Base-by-base conservation (phyloP, 2,888 invertebrate species). In the Xylocampa areola region DNA sequence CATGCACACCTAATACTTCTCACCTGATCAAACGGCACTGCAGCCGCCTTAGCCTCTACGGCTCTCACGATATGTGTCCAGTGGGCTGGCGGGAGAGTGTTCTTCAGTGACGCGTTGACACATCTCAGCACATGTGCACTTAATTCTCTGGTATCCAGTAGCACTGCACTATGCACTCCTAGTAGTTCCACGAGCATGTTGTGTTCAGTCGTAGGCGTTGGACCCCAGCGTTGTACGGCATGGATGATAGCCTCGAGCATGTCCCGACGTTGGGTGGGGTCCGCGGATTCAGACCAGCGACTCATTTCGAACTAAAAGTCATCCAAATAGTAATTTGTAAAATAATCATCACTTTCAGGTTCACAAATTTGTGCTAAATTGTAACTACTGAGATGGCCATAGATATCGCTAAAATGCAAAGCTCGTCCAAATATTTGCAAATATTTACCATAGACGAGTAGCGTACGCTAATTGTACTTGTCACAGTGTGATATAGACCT, bases 181-280 rank as follows among this genome's bases (percentile, higher is more conserved):
- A 89, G 54, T 14, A 92, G 68, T 75, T 92, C 92, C 0, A 89
- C 33, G 0, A 91, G 58, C 43, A 90, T 76, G 27, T 76, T 67
- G 16, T 86, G 69, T 0, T 86, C 79, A 0, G 54, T 13, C 1
- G 61, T 59, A 0, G 85, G 82, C 0, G 67, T 21, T 7, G 76
- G 57, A 0, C 85, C 87, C 73, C 79, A 77, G 2, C 81, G 74
- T 45, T 77, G 76, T 0, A 81, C 81, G 0, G 86, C 81, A 0
- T 43, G 36, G 3, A 76, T 6, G 3, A 92, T 53, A 0, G 82
- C 76, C 1, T 81, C 73, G 2, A 91, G 68, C 32, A 90, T 54
- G 5, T 78, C 77, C 1, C 67, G 68, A 0, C 89, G 82, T 33
- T 81, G 75, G 0, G 29, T 29, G 0, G 69, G 11, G 1, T 79